Evolutionary conservation across 2,113 vertebrate genomes (phyloP), one percentile per base, ranked within the genome.

Genomic region (Morone saxatilis): DNA sequence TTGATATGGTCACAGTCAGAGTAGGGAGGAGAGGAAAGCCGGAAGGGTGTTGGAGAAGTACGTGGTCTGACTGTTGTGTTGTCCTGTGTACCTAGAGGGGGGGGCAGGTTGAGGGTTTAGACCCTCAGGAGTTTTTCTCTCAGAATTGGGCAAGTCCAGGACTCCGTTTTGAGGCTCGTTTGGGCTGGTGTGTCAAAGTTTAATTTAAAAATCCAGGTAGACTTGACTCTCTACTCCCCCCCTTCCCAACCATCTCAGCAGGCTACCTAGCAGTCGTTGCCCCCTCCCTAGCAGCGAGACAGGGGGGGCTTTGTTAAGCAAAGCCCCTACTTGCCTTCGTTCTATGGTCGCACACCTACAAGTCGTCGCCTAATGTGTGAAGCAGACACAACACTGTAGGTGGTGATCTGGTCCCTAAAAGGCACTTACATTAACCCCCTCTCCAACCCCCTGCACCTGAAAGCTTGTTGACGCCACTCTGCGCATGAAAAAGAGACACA

Each of bases 1-100:
- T 77, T 83, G 87, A 91, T 86, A 88, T 80, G 86, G 62, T 83
- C 76, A 88, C 86, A 84, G n/a, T 93, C 89, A 92, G 92, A n/a
- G n/a, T n/a, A 93, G 90, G 60, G 77, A 60, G 76, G 8, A 63
- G 63, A 78, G 88, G 91, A n/a, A 89, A 89, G 88, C 68, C 11
- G 57, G 63, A 89, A 93, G n/a, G 92, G 93, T 90, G 89, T 94
- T 9, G 31, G 76, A 86, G 88, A 90, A 91, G n/a, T n/a, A n/a
- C n/a, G n/a, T n/a, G 87, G 86, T 78, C 63, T 75, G 91, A 83
- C 85, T 88, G 65, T 54, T 3, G 69, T 40, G 54, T n/a, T 57
- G 61, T 69, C 38, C 19, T 70, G 5, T 43, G 61, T 1, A 13
- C 67, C 57, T 0, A 1, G 43, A n/a, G 2, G 4, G 7, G 1